Base-by-base conservation (phyloP, 2,888 invertebrate species). In the Epistrophe eligans region DNA sequence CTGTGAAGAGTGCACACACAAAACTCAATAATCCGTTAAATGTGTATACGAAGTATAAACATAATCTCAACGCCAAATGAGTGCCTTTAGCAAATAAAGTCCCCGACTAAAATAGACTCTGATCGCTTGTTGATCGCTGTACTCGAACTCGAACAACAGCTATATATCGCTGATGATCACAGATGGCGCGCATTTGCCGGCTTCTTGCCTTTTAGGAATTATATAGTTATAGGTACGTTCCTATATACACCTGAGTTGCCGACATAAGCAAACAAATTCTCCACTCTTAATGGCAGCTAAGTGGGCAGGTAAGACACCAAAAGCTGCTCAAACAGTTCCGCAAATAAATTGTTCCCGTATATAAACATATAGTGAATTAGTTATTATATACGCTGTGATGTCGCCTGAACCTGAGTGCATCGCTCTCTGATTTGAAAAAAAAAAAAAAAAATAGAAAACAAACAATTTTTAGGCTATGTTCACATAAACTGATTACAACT, bases 11-110 rank as follows among this genome's bases (percentile, higher is more conserved):
- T 45, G 64, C 82, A 62, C 82, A 79, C 64, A 79, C 74, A 88
- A 90, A 89, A 90, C 89, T 90, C 90, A 91, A 91, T 91, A 91
- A 91, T 91, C 92, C 92, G 92, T 92, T 91, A 91, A 92, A 92
- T 92, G 91, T 91, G 90, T 89, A 91, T 91, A 92, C 81, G 43
- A 58, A 58, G 80, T 66, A 52, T 66, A 80, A 87, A 87, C 82
- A 82, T 77, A 82, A 72, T 72, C 79, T 71, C 58, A 83, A 83
- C 77, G 83, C 83, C 71, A 73, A 82, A 81, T 76, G 60, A 82
- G 73, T 82, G 82, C 67, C 77, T 79, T 85, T 62, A n/a, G 77
- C 77, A 85, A 85, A 85, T 28, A 85, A 64, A 64, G 48, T 43
- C 57, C 24, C 70, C 3, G n/a, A 58, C 82, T 82, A 24, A 64